These are phyloP conservation scores for Campoletis sonorensis DNA, from an alignment of 1,140 invertebrate genomes.

Conservation along the genomic window DNA sequence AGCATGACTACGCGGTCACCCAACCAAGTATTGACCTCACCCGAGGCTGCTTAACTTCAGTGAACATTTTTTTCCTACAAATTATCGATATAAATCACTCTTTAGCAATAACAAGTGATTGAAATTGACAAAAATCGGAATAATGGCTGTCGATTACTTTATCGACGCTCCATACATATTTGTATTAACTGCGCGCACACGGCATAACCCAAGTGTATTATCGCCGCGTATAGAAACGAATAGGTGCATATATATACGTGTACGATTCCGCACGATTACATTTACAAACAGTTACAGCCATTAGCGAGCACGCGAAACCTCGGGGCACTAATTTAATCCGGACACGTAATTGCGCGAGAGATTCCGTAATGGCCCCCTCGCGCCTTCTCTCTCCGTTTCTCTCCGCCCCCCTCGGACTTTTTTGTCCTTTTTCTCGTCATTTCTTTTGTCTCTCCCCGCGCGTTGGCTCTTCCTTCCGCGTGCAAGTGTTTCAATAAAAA, in stretches of 20 bases:
- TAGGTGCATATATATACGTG: not conserved
- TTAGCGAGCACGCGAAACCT: constrained; percentile 60
- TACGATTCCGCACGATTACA: constrained; percentile 57
- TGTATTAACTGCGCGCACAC: not conserved
- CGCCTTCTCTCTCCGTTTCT: constrained; percentile 39
- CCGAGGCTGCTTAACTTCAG: too few relatives aligned
- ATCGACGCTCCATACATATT: not conserved
- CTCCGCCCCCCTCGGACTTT: constrained; percentile 42
- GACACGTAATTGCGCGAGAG: constrained; percentile 56
- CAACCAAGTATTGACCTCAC: too few relatives aligned
- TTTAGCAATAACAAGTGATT: too few relatives aligned
- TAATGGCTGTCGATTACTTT: not conserved
- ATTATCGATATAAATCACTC: too few relatives aligned
- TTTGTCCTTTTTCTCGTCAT: constrained; percentile 24
- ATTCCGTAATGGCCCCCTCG: constrained; percentile 58
- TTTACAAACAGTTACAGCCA: constrained; percentile 64
- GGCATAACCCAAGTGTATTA: not conserved
- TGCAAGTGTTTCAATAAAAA: not conserved
- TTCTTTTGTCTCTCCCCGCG: not conserved
- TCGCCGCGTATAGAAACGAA: constrained; percentile 11
- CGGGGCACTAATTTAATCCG: constrained; percentile 60
- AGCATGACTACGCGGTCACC: too few relatives aligned
- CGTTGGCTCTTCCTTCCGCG: not conserved
- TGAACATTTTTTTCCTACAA: too few relatives aligned
- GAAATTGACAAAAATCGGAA: not conserved